Base-by-base conservation (phyloP, 30 jellyfish, hydroid and myxozoan species). In the Catostylus mosaicus region DNA sequence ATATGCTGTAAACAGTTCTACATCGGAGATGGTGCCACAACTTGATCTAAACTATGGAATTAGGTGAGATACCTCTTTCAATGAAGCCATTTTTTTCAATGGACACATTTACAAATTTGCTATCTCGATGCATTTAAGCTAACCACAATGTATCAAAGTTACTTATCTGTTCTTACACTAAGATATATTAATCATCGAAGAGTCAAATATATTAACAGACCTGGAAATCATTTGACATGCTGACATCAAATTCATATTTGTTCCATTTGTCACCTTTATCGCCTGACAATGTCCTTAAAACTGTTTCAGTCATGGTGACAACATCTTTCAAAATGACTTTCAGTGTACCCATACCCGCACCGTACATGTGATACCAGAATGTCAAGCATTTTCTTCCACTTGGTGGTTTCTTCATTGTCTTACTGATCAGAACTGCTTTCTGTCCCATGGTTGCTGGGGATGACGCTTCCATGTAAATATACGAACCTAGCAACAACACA, bases 381-480 rank as follows among this genome's bases (percentile, higher is more conserved):
- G 62, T 32, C 63, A 84, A 64, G 63, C 88, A 84, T 63, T 75
- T 64, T 43, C 26, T 40, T 26, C 96, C 96, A 36, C 46, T 47
- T 11, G 73, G 24, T n/a, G 91, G 31, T n/a, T 32, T 52, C 30
- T 20, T 61, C 80, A 75, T 75, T 20, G 36, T 35, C 16, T 63
- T 63, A 66, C 87, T 69, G 33, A 16, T n/a, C 19, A 66, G 61
- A 18, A 75, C 31, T 10, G 96, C 88, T 48, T 19, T 75, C 47
- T 86, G 67, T 18, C 71, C 81, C 30, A 46, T 31, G 9, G 27
- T 31, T 20, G 80, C 82, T 23, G 96, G 96, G 14, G 80, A 14
- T 20, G 96, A 86, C 7, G 86, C 96, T 59, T 86, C 96, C 33
- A 69, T 30, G 82, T 75, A 86, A 30, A 75, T 77, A 59, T 86